Evolutionary conservation across 2,888 invertebrate species (phyloP), one percentile per base, ranked within the genome.

Genomic region (Nomada lathburiana): DNA sequence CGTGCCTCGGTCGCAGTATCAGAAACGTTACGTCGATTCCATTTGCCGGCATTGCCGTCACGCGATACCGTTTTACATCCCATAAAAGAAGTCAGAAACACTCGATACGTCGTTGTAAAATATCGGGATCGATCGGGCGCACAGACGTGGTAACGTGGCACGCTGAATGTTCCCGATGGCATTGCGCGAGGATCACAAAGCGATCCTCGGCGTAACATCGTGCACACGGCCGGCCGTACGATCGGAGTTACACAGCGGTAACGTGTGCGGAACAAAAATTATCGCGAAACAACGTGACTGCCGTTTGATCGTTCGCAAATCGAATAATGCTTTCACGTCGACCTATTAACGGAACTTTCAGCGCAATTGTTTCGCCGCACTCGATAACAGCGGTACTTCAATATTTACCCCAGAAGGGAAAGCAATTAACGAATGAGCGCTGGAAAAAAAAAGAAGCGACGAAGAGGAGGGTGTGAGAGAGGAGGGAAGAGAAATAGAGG

Each of bases 341-440:
- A 64, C 59, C 42, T 60, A 65, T 23, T 65, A 55, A 60, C 59
- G 57, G 20, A 60, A 69, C 62, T 74, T 71, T 69, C 42, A 59
- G 36, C 53, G 64, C 73, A 16, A 81, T 74, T 68, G 72, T 72
- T 60, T 42, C 52, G 20, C 16, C 29, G 52, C n/a, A 52, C 20
- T 72, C 68, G 80, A 69, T 80, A 80, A 80, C 80, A 80, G 65
- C 44, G 68, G 42, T 52, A 26, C 50, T 72, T 79, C 80, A 29
- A 68, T 80, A 68, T 72, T 80, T 79, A 79, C 80, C 20, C 36
- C 59, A 50, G 42, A 70, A 53, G 60, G 60, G 69, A 80, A 81
- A 73, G 47, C 81, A 81, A 74, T 74, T 81, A 81, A 79, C 79
- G 80, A 79, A 70, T 65, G 47, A 77, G 65, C 65, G 53, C 53